Evolutionary conservation across 2,113 vertebrate genomes (phyloP).

Genomic region (Esox niger): DNA sequence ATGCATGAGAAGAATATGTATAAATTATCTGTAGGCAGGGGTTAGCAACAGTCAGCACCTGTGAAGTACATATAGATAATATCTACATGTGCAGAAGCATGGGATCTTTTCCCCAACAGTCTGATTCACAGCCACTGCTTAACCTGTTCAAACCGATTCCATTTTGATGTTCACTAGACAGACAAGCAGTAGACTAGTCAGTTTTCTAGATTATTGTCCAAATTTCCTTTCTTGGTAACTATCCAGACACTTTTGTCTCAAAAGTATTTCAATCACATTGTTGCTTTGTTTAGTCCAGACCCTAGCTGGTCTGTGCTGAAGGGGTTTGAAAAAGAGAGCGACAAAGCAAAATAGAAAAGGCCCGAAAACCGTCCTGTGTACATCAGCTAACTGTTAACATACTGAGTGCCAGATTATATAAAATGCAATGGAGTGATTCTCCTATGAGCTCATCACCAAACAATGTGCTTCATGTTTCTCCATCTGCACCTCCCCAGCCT

Average conservation of each 20-base stretch:
- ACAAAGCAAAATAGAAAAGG: constrained; percentile 32
- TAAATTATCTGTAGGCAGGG: no score
- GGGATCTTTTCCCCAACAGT: no score
- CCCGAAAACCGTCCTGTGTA: constrained; percentile 50
- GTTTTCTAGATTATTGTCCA: neutral
- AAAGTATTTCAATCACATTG: neutral
- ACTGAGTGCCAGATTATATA: constrained; percentile 68
- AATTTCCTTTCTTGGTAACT: neutral
- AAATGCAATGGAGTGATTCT: constrained; percentile 67
- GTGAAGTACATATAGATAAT: no score
- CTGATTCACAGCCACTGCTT: no score
- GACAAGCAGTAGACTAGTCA: no score
- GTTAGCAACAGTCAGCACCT: no score
- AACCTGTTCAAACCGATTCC: no score
- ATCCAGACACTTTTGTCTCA: neutral
- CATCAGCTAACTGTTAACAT: constrained; percentile 72
- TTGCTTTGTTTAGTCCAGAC: neutral
- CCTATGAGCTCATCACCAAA: constrained; percentile 74
- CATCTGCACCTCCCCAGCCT: constrained; percentile 65
- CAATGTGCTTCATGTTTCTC: constrained; percentile 78
- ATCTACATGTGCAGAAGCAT: no score
- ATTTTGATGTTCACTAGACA: no score
- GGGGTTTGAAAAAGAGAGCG: constrained; percentile 29
- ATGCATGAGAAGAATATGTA: no score
- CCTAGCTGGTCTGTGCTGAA: constrained; percentile 23